Evolutionary conservation across 1,140 invertebrate species (phyloP), one percentile per base, ranked within the genome.

Genomic region (Listronotus oregonensis): DNA sequence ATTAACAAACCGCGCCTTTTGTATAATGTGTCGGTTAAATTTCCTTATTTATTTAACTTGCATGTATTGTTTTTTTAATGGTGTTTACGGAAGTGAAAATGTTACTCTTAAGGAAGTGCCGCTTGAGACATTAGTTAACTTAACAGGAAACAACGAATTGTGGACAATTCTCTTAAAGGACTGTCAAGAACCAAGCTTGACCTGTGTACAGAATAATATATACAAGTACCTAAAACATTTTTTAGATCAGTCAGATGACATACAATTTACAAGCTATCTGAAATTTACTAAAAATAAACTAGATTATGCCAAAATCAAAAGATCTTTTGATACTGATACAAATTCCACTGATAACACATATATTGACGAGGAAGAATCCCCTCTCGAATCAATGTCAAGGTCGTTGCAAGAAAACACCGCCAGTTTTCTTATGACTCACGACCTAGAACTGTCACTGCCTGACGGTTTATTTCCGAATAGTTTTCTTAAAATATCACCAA

Each of bases 171-270:
- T 92, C 18, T 81, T 91, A 39, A 85, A 84, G 50, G 86, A 91
- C 68, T 92, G 90, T 68, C 79, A 80, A 17, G 81, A 82, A 60
- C 85, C 88, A 17, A 84, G 86, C 42, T 83, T 90, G 70, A 85
- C 84, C 42, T 92, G 90, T 71, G 87, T 92, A 27, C 88, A 90
- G 71, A 90, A 88, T 66, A 90, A 89, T 70, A 85, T 91, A 6
- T 89, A 88, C 70, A 79, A 82, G 9, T 91, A 88, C 73, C 73
- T 92, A 44, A 85, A 90, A 59, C 80, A 82, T 11, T 85, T 82
- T 17, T 80, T 92, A 31, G 82, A 85, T 43, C 82, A 84, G 32
- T 80, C 80, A 42, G 83, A 84, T 65, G 90, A 92, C 73, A 80
- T 90, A 7, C 86, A 86, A 32, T 80, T 92, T 0, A 86, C 86